Percentiles rank a stretch among this genome's conserved stretches.
Evolutionary conservation across 2,888 invertebrate genomes (phyloP).

Genomic region (Drosophila meridionalis): DNA sequence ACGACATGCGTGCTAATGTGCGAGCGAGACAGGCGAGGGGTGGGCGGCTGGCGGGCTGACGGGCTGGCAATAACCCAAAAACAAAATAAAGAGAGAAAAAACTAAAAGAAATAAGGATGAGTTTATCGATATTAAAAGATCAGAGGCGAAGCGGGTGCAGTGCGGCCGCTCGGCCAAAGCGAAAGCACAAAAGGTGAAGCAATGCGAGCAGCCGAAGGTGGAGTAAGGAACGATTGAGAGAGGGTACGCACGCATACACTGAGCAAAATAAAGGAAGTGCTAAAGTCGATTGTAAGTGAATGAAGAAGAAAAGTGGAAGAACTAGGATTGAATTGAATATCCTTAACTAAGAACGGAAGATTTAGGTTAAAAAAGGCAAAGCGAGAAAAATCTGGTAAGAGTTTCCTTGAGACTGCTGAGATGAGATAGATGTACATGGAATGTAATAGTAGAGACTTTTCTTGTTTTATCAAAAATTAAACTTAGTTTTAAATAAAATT

Average conservation of each 20-base stretch:
- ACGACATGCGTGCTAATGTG: slow-evolving; percentile 76
- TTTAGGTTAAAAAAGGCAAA: not conserved
- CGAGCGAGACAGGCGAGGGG: slow-evolving; percentile 36
- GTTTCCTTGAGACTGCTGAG: too few species aligned
- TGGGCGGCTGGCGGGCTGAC: not conserved
- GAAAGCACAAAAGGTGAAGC: slow-evolving; percentile 37
- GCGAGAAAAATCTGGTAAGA: not conserved
- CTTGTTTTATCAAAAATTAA: not conserved
- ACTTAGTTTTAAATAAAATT: not conserved
- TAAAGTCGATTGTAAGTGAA: not conserved
- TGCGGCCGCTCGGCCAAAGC: slow-evolving; percentile 8
- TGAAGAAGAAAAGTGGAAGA: not conserved
- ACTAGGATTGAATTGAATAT: not conserved
- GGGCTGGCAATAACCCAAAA: slow-evolving; percentile 12
- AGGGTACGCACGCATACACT: not conserved
- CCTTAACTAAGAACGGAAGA: not conserved
- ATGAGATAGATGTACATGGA: too few species aligned
- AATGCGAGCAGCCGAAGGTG: slow-evolving; percentile 26
- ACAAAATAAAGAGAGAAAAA: slow-evolving; percentile 7
- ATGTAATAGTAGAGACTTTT: too few species aligned
- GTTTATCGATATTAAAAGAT: slow-evolving; percentile 76
- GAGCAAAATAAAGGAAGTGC: not conserved
- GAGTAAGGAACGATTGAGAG: not conserved
- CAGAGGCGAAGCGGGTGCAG: slow-evolving; percentile 32
- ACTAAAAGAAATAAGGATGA: slow-evolving; percentile 51